Conservation (phyloP, 1,140 invertebrate species). For the Danaus plexippus region DNA sequence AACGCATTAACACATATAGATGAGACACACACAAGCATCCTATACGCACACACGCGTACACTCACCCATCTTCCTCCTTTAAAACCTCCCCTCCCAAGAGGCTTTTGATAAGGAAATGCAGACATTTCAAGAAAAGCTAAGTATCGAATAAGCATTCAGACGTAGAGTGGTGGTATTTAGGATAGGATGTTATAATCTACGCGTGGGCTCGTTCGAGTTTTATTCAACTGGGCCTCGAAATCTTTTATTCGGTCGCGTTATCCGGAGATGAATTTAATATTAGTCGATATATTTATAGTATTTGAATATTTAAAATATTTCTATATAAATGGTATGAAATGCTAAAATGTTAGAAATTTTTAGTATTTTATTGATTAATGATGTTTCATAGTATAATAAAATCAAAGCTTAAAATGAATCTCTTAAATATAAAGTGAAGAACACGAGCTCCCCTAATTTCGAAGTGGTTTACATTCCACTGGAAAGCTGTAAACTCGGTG, state of each 20-base stretch:
- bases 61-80: constrained; percentile 40
- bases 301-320: too few species aligned
- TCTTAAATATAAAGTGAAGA: constrained; percentile 9
- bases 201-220: constrained; percentile 21
- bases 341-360: too few species aligned
- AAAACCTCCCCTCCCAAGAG: constrained; percentile 48
- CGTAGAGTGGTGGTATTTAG: constrained; percentile 42
- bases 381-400: too few species aligned
- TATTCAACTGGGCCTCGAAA: constrained; percentile 11
- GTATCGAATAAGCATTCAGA: constrained; percentile 56
- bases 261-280: background rate
- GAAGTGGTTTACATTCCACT: constrained; percentile 55
- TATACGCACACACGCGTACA: constrained; percentile 38
- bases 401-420: too few species aligned
- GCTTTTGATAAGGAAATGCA: constrained; percentile 70
- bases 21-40: constrained; percentile 46
- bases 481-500: constrained; percentile 48
- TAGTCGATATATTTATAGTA: too few species aligned
- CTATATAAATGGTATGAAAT: too few species aligned
- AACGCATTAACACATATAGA: constrained; percentile 69
- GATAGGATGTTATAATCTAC: constrained; percentile 45
- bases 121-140: constrained; percentile 68
- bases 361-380: too few species aligned
- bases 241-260: constrained; percentile 15
- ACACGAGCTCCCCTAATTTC: constrained; percentile 31